Conservation (phyloP, 2,797 vertebrate genomes). For the Oreochromis grahami region DNA sequence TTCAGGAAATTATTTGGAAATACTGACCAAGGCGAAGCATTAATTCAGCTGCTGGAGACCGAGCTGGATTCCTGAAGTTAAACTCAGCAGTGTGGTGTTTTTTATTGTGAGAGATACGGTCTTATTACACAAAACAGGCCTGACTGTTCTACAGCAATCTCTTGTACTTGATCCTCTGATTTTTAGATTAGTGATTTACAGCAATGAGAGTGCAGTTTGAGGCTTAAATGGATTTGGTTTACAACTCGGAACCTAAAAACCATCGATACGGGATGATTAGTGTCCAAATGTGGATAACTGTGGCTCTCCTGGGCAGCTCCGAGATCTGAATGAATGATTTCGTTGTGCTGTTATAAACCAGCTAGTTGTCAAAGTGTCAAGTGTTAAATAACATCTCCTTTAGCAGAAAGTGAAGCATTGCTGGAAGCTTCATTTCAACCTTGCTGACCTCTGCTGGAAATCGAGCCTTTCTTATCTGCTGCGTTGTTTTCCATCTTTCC, state of each 20-base stretch:
- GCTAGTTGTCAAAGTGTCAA: neutral
- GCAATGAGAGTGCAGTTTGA: neutral
- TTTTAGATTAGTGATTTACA: neutral
- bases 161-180: neutral
- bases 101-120: neutral
- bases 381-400: neutral
- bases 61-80: slow-evolving; percentile 4
- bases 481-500: neutral
- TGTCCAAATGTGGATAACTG: neutral
- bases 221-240: neutral
- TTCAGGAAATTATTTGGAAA: slow-evolving; percentile 26
- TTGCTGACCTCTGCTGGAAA: neutral
- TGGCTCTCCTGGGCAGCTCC: neutral
- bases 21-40: neutral
- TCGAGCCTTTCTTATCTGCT: neutral
- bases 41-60: neutral
- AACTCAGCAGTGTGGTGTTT: neutral
- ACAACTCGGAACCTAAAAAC: neutral
- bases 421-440: neutral
- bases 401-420: neutral
- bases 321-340: neutral
- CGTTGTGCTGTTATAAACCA: neutral
- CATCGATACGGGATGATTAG: neutral
- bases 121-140: neutral
- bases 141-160: neutral